Percentiles rank a stretch among this genome's conserved stretches.
phyloP scores from a whole-genome alignment of 2,888 invertebrate genomes.

The Quadroppia sp. region DNA sequence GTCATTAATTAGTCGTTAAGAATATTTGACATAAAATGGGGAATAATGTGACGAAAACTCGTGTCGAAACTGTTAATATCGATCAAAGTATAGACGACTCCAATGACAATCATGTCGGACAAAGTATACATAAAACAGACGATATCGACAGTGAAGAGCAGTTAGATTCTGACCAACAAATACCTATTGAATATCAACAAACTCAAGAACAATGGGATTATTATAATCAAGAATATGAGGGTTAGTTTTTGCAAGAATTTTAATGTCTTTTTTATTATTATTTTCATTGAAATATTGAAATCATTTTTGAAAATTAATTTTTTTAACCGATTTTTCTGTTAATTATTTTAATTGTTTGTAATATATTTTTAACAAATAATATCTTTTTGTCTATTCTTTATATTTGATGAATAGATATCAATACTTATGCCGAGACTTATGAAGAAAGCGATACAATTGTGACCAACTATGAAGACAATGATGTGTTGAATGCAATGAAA shows the following conservation, averaged over 20 bases:
- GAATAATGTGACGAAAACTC: slow-evolving; percentile 32
- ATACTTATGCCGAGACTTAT: too few species aligned
- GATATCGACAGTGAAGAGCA: background rate
- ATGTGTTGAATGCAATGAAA: slow-evolving; percentile 18
- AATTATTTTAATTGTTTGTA: too few species aligned
- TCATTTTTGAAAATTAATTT: background rate
- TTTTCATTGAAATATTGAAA: background rate
- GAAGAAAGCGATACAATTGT: too few species aligned
- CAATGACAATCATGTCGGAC: background rate
- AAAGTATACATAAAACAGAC: background rate
- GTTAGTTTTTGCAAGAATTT: background rate
- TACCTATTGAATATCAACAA: background rate
- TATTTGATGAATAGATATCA: too few species aligned
- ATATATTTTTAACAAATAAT: too few species aligned
- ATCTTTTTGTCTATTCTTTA: too few species aligned
- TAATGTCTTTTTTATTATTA: background rate
- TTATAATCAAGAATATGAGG: background rate
- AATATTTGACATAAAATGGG: slow-evolving; percentile 11
- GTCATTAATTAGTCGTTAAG: too few species aligned
- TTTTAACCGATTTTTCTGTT: too few species aligned
- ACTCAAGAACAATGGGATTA: background rate
- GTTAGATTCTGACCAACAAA: too few species aligned
- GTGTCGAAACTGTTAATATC: slow-evolving; percentile 10
- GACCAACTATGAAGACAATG: background rate
- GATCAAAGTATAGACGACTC: slow-evolving; percentile 12